A percentile compares a stretch with the other conserved stretches of the same genome.
phyloP scores from a whole-genome alignment of 2,797 vertebrate genomes.

The Phalanger gymnotis region DNA sequence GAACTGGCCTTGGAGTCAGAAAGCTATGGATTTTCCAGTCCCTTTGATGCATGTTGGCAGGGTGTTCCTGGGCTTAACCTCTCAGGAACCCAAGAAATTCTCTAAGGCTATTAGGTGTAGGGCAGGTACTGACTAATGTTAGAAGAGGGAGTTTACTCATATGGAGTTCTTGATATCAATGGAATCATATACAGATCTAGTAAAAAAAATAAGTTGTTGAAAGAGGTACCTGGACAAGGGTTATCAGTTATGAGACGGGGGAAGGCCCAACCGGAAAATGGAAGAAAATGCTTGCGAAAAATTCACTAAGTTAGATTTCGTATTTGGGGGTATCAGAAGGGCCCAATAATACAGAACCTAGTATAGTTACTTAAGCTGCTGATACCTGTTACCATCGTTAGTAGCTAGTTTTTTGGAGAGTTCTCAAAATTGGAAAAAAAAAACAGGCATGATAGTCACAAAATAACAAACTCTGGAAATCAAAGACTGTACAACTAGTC shows the following conservation, averaged over 20 bases:
- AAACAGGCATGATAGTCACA: not conserved
- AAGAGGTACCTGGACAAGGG: constrained; percentile 51
- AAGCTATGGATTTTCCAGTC: too few relatives aligned
- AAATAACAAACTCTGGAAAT: not conserved
- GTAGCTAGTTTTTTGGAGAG: not conserved
- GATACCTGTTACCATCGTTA: not conserved
- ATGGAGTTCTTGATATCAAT: too few relatives aligned
- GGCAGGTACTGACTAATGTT: too few relatives aligned
- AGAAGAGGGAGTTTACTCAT: too few relatives aligned
- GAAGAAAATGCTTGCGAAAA: constrained; percentile 1
- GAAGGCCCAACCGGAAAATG: constrained; percentile 9
- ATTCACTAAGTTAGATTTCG: too few relatives aligned
- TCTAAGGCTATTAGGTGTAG: too few relatives aligned
- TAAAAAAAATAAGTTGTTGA: not conserved
- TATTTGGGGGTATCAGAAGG: not conserved
- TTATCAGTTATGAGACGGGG: constrained; percentile 10
- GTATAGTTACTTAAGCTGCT: not conserved
- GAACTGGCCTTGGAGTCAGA: too few relatives aligned
- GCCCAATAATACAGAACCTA: not conserved
- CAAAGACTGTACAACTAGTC: not conserved
- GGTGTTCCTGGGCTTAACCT: too few relatives aligned
- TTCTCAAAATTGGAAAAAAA: not conserved
- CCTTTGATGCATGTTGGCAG: too few relatives aligned
- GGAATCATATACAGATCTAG: constrained; percentile 15
- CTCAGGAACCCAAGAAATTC: too few relatives aligned